Conservation (phyloP, 2,888 invertebrate species). For the Ochropleura plecta region DNA sequence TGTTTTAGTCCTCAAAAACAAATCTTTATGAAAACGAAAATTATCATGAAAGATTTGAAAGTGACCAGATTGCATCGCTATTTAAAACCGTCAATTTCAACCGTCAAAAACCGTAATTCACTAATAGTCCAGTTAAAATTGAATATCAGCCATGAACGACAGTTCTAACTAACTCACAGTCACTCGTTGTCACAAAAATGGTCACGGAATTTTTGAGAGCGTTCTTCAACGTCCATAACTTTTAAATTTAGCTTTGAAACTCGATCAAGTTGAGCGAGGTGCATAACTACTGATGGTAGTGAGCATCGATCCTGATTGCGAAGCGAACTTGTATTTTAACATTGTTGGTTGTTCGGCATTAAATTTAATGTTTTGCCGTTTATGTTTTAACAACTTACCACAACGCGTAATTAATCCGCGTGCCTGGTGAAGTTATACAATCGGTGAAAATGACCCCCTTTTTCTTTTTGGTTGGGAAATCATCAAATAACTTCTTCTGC, state of each 20-base stretch:
- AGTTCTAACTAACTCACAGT: constrained; percentile 44
- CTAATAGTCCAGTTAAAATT: constrained; percentile 32
- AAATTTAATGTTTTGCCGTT: not conserved
- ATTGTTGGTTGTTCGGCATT: constrained; percentile 9
- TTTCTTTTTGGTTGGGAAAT: no score
- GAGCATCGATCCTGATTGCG: constrained; percentile 41
- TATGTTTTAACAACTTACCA: not conserved
- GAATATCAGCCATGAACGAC: constrained; percentile 22
- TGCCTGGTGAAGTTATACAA: no score
- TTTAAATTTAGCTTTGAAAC: constrained; percentile 55
- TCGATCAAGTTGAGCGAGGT: constrained; percentile 41
- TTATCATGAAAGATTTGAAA: not conserved
- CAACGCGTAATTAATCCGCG: no score
- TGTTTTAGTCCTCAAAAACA: constrained; percentile 7
- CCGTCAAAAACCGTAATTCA: constrained; percentile 31
- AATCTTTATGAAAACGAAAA: constrained; percentile 2
- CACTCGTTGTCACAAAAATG: constrained; percentile 48
- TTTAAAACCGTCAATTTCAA: not conserved
- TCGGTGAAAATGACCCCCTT: no score
- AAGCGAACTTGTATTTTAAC: constrained; percentile 45
- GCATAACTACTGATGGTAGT: constrained; percentile 39
- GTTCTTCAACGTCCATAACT: constrained; percentile 36
- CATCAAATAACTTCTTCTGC: no score
- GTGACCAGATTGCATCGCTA: not conserved
- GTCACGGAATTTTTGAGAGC: constrained; percentile 23